Base-by-base conservation (phyloP, 2,113 vertebrate genomes). In the Orcinus orca region DNA sequence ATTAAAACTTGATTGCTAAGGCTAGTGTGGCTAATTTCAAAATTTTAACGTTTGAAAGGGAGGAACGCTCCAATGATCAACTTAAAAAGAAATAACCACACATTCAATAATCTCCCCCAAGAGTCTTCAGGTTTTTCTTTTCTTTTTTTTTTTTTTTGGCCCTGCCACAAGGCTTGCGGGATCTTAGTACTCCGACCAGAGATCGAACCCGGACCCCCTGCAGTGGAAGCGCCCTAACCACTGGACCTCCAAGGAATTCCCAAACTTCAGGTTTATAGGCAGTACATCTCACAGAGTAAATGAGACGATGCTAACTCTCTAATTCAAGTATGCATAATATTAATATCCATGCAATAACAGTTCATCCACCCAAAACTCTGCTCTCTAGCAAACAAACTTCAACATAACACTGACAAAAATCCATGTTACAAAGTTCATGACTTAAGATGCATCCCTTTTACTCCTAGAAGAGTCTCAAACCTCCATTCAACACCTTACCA, bases 1-100 rank as follows among this genome's bases (percentile, higher is more conserved):
- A 95, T 96, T 90, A 84, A 93, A 97, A 81, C 14, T 55, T 91
- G 44, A 50, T n/a, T 70, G 29, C n/a, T 96, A 8, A 90, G 6
- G n/a, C 62, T 3, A 80, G 29, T 88, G 36, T 33, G 44, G 55
- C 25, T 80, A 73, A 77, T 93, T 90, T 95, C 44, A 82, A 84
- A 91, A n/a, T 50, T 63, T 63, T 84, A 93, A 92, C 60, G 55
- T 84, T 63, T 80, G 23, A 74, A 95, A 84, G 21, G 11, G 18
- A 93, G 29, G n/a, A 53, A 80, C 9, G 44, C 21, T 80, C 41
- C 79, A 71, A 68, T 41, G 26, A 20, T 84, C 41, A 82, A 33
- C 26, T 55, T 55, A 44, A 53, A 90, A 90, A 65, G 26, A 55
- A 87, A 47, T 18, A 65, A 38, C n/a, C 50, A 36, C 2, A 33